Evolutionary conservation across 1,140 invertebrate genomes (phyloP), one percentile per base, ranked within the genome.

Genomic region (Bombyx mandarina): DNA sequence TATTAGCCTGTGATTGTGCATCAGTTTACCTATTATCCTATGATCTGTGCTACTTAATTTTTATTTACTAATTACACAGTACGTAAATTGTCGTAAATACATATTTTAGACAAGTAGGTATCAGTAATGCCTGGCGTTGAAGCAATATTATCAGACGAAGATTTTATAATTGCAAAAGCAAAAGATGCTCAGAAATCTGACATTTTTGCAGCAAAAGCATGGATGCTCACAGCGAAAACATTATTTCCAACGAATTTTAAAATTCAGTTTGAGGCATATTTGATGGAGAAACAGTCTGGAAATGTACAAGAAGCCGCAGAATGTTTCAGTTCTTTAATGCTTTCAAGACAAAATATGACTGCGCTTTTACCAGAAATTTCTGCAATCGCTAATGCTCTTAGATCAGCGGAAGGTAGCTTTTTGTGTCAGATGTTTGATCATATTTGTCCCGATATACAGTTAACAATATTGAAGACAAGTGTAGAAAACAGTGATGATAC

Each of bases 161-260:
- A 95, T 72, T 96, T 94, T 88, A 91, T 96, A 57, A 93, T 96
- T 70, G 89, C 90, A 57, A 88, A 91, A 76, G 94, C 94, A 1
- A 94, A 95, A 82, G 89, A 92, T 70, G 90, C 91, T 44, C 87
- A 94, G 43, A 89, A 91, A 57, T 86, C 76, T 44, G 94, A 96
- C 82, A 91, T 93, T 60, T 91, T 91, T 81, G 90, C 93, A 44
- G 94, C 95, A 1, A 96, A 96, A 90, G 93, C 95, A 22, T 97
- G 95, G 95, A 92, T 97, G 86, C 91, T 97, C n/a, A 96, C 95
- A 7, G 95, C 95, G 0, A 95, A 94, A 90, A 94, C 94, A 7
- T 89, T 97, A 58, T 96, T 93, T 89, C 95, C 95, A 0, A 91
- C 93, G 44, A 95, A 95, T 77, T 96, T 96, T 72, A 92, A 92